phyloP scores from a whole-genome alignment of 1,140 invertebrate species.

The Heliconius hewitsoni region DNA sequence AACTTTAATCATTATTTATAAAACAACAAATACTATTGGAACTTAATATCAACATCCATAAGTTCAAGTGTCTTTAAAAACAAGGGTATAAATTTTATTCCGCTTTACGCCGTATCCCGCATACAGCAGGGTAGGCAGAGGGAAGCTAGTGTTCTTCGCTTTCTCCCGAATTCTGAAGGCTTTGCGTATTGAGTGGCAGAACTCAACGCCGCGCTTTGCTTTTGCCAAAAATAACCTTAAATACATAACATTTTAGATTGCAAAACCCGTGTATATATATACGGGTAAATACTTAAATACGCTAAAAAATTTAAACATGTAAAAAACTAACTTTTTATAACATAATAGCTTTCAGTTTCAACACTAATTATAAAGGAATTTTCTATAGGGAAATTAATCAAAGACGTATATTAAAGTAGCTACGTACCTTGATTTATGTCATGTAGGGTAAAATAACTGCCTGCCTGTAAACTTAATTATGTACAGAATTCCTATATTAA shows the following conservation, averaged over 20 bases:
- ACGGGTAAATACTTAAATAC: neutral
- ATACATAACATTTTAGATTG: no score
- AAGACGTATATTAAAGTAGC: constrained; percentile 18
- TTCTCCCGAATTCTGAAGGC: neutral
- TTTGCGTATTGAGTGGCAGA: no score
- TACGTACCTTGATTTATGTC: constrained; percentile 18
- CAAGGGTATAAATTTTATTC: no score
- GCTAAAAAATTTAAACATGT: neutral
- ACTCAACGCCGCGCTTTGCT: no score
- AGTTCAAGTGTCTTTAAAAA: no score
- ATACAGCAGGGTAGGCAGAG: no score
- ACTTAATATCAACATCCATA: no score
- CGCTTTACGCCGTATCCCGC: no score
- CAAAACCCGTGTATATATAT: no score
- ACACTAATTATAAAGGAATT: constrained; percentile 20
- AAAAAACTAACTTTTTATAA: neutral
- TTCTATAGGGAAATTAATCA: constrained; percentile 23
- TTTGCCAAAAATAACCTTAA: no score
- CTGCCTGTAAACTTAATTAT: neutral
- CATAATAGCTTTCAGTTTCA: neutral
- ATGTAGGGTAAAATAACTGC: neutral
- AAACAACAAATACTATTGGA: no score
- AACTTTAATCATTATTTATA: neutral
- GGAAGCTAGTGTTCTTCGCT: neutral
- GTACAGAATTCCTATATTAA: neutral